These are phyloP conservation scores for Ormyrus nitidulus DNA, from an alignment of 2,888 invertebrate genomes.

Conservation along the genomic window DNA sequence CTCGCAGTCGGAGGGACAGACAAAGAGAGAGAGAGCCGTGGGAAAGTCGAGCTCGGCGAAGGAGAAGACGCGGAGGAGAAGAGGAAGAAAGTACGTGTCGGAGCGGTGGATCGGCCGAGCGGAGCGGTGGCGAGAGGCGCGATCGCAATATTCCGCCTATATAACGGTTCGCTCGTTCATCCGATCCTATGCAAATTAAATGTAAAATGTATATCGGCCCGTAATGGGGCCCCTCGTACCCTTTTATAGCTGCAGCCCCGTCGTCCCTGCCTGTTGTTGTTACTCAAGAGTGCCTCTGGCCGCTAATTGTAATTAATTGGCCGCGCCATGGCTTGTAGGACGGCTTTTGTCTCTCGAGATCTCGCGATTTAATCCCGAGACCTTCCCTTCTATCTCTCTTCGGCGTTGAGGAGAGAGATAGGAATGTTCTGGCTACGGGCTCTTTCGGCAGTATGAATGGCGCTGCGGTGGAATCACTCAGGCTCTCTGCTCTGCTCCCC, in stretches of 20 bases:
- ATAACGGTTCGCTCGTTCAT: conserved; percentile 60
- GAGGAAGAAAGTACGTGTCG: conserved; percentile 23
- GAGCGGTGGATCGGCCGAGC: background rate
- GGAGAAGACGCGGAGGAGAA: background rate
- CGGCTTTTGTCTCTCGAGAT: conserved; percentile 35
- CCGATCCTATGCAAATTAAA: conserved; percentile 63
- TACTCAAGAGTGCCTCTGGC: background rate
- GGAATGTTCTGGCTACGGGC: background rate
- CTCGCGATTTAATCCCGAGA: conserved; percentile 21
- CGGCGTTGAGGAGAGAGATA: background rate
- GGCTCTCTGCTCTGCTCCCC: too few relatives aligned
- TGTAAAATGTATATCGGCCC: conserved; percentile 59
- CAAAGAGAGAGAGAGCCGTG: conserved; percentile 48
- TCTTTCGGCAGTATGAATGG: background rate
- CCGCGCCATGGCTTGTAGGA: background rate
- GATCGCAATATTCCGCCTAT: conserved; percentile 9
- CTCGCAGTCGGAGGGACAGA: background rate
- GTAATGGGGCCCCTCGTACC: conserved; percentile 24
- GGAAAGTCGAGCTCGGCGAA: conserved; percentile 40
- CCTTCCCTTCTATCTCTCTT: background rate
- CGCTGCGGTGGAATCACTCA: too few relatives aligned
- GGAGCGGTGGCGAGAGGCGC: background rate
- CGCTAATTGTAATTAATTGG: conserved; percentile 56
- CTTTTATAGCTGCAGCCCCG: conserved; percentile 12
- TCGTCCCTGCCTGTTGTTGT: background rate